A percentile compares a stretch with the other conserved stretches of the same genome.
Conservation (phyloP, 2,888 invertebrate species). For the Sipunculus nudus region DNA sequence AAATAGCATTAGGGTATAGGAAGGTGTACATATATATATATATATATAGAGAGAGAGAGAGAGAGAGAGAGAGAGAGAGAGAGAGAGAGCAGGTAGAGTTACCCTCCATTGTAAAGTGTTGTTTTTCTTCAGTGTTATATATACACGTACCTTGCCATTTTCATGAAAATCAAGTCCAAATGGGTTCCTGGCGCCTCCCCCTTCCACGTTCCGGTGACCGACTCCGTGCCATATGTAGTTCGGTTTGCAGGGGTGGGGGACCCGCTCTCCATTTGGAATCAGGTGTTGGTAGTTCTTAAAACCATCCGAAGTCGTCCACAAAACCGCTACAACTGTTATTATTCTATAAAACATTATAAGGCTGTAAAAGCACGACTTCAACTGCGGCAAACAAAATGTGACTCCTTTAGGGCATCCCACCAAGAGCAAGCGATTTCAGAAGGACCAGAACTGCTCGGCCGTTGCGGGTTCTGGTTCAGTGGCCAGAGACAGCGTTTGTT, state of each 20-base stretch:
- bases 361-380: too few relatives aligned
- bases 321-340: background rate
- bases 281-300: constrained; percentile 24
- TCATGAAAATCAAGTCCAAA: constrained; percentile 34
- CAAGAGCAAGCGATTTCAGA: too few relatives aligned
- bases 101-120: background rate
- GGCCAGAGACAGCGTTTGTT: too few relatives aligned
- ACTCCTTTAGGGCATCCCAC: too few relatives aligned
- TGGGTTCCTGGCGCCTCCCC: constrained; percentile 29
- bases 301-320: background rate
- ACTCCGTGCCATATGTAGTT: constrained; percentile 36
- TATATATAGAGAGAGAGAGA: too few relatives aligned
- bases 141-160: constrained; percentile 14
- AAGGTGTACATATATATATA: too few relatives aligned
- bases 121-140: background rate
- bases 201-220: constrained; percentile 30
- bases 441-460: too few relatives aligned
- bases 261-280: constrained; percentile 36
- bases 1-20: too few relatives aligned
- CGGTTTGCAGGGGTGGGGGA: constrained; percentile 35
- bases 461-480: too few relatives aligned
- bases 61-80: too few relatives aligned
- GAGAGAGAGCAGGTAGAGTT: background rate
- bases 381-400: too few relatives aligned
- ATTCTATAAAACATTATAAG: too few relatives aligned